Evolutionary conservation across 2,888 invertebrate species (phyloP).

Genomic region (Argyra leucocephala): DNA sequence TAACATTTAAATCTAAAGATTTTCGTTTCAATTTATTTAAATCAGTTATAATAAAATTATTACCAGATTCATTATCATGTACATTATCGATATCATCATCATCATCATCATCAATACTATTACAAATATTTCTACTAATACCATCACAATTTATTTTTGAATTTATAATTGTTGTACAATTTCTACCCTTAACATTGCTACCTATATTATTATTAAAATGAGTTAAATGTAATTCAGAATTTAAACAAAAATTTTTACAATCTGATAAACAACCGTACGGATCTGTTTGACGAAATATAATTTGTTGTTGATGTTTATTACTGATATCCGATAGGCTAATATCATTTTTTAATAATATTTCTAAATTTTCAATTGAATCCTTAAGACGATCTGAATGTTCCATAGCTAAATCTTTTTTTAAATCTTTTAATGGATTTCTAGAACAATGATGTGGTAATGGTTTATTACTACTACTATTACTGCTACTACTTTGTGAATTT

Average conservation of each 20-base stretch:
- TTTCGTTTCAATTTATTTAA: slow-evolving; percentile 1
- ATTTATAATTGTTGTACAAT: background rate
- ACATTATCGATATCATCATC: background rate
- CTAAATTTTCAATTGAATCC: slow-evolving; percentile 42
- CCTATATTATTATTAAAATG: background rate
- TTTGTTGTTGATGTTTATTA: slow-evolving; percentile 40
- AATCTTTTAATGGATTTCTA: slow-evolving; percentile 35
- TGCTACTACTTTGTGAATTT: background rate
- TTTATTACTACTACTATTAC: background rate
- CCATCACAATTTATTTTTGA: background rate
- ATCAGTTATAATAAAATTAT: background rate
- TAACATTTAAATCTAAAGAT: slow-evolving; percentile 4
- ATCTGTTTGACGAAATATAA: slow-evolving; percentile 34
- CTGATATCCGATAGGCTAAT: slow-evolving; percentile 42
- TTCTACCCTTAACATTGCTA: background rate
- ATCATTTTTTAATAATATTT: slow-evolving; percentile 42
- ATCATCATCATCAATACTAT: background rate
- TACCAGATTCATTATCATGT: background rate
- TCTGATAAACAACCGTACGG: slow-evolving; percentile 20
- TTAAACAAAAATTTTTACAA: background rate
- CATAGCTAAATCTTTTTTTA: slow-evolving; percentile 34
- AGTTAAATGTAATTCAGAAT: background rate
- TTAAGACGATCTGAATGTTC: slow-evolving; percentile 34
- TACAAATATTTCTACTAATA: background rate
- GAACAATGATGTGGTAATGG: slow-evolving; percentile 22